These are phyloP conservation scores for Triplophysa yarkandensis DNA, from an alignment of 2,797 vertebrate species.

Conservation along the genomic window DNA sequence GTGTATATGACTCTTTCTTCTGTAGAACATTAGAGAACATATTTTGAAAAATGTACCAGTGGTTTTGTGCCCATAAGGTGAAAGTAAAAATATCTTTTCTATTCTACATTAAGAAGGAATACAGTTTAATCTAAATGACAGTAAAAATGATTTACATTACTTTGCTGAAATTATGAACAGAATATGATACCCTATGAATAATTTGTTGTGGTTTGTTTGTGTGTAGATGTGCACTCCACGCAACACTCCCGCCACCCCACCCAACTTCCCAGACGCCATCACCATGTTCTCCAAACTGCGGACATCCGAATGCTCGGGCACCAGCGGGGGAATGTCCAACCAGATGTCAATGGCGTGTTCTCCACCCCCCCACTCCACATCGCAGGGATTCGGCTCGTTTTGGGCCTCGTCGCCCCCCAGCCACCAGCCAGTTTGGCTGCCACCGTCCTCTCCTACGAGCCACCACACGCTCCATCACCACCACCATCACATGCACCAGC, in stretches of 20 bases:
- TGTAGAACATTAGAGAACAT: too few species aligned
- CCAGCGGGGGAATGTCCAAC: conserved; percentile 66
- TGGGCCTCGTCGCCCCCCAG: conserved; percentile 88
- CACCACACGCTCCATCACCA: conserved; percentile 73
- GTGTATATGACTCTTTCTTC: too few species aligned
- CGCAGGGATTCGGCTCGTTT: conserved; percentile 82
- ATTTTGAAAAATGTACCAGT: too few species aligned
- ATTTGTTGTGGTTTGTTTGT: conserved; percentile 2
- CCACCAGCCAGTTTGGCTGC: conserved; percentile 82
- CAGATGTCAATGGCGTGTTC: conserved; percentile 81
- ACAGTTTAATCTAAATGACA: too few species aligned
- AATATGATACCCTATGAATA: too few species aligned
- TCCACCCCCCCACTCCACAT: conserved; percentile 79
- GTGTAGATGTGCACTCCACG: conserved; percentile 92
- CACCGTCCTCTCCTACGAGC: conserved; percentile 82
- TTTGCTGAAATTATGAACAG: too few species aligned
- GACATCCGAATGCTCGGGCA: conserved; percentile 80
- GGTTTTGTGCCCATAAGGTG: too few species aligned
- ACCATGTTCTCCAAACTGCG: conserved; percentile 96
- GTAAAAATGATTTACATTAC: too few species aligned
- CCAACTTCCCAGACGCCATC: conserved; percentile 92
- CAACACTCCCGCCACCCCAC: conserved; percentile 92
- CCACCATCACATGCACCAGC: conserved; percentile 78
- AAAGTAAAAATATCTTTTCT: too few species aligned
- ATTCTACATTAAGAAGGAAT: too few species aligned